Evolutionary conservation across 2,797 vertebrate genomes (phyloP), one percentile per base, ranked within the genome.

Genomic region (Epinephelus coioides): DNA sequence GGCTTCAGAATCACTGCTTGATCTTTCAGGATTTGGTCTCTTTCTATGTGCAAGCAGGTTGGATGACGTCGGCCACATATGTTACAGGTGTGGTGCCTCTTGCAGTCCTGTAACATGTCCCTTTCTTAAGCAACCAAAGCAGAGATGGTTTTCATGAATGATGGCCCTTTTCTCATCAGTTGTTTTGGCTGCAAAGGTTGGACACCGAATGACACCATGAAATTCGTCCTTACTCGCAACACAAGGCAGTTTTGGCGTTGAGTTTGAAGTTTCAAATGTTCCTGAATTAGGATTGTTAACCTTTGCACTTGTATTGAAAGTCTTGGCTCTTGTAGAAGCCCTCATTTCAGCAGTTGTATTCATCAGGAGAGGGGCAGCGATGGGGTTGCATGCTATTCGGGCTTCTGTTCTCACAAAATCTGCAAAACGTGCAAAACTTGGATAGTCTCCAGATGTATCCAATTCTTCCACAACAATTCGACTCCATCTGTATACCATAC

Each of bases 361-460:
- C 2, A 84, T 34, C 8, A 84, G 2, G 0, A 80, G 3, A 2
- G 79, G 79, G 1, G 77, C 84, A 4, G 79, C 51, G 38, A 82
- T 76, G 4, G 80, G 78, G 13, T 88, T 90, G 13, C 83, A 88
- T 0, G 50, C 75, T 19, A 82, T 78, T 0, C 64, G 0, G 1
- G 73, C 79, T 53, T 88, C 84, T 2, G 2, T 88, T n/a, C 59
- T 11, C 25, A 83, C 14, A 15, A 89, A 89, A 18, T 78, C 21
- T 55, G 84, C 46, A 6, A 89, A 87, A 0, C 3, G 3, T 46
- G 14, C 9, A 40, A 89, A 68, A 5, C 19, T 54, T 46, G 80
- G 79, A 46, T 88, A 83, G 0, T 72, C 11, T 5, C 60, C 65
- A 46, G 53, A 73, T 59, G 5, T 1, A 2, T 86, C 86, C 0